These are phyloP conservation scores for Asteroscopus sphinx DNA, from an alignment of 2,888 invertebrate genomes.

Conservation along the genomic window DNA sequence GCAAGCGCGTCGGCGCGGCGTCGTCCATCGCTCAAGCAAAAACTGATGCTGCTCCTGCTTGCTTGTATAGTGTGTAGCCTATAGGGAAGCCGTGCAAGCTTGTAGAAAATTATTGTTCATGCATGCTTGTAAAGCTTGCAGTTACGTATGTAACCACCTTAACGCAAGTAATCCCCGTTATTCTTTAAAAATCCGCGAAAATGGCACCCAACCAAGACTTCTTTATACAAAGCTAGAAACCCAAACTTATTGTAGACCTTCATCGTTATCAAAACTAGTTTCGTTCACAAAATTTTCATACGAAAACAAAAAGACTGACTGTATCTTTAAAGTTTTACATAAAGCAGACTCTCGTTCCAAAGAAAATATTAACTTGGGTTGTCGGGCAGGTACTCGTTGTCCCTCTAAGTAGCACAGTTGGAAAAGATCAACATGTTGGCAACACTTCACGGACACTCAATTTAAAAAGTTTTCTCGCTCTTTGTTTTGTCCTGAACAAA, in stretches of 20 bases:
- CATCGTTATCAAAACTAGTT: slow-evolving; percentile 14
- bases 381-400: slow-evolving; percentile 65
- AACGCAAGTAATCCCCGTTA: too few species aligned
- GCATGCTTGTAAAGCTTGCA: too few species aligned
- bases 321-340: slow-evolving; percentile 50
- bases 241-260: background rate
- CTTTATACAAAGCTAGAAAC: too few species aligned
- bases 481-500: slow-evolving; percentile 90
- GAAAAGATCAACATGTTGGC: slow-evolving; percentile 88
- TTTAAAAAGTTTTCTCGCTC: slow-evolving; percentile 86
- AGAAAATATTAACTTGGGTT: slow-evolving; percentile 85
- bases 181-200: too few species aligned
- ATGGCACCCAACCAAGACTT: too few species aligned
- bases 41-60: too few species aligned
- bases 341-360: slow-evolving; percentile 64
- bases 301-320: slow-evolving; percentile 38
- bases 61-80: too few species aligned
- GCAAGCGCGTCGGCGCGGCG: too few species aligned
- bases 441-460: slow-evolving; percentile 89
- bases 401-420: slow-evolving; percentile 68
- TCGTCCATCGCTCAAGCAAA: too few species aligned
- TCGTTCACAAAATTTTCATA: slow-evolving; percentile 16
- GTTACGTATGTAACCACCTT: too few species aligned
- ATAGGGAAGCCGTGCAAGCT: too few species aligned
- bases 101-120: too few species aligned